Evolutionary conservation across 2,113 vertebrate genomes (phyloP).

Genomic region (Syngnathoides biaculeatus): DNA sequence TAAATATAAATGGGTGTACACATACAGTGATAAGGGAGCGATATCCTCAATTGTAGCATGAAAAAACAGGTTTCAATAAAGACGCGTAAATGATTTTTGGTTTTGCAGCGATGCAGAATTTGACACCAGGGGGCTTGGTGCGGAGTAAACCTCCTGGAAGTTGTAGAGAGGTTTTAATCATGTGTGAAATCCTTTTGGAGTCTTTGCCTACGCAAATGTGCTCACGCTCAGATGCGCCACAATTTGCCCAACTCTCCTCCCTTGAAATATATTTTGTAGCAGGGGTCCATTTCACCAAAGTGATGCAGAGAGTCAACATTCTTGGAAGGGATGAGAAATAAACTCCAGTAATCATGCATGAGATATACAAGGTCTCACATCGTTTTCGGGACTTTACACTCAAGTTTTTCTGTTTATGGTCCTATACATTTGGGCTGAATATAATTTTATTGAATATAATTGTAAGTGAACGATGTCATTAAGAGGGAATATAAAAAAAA

Average conservation of each 20-base stretch:
- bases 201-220: conserved; percentile 56
- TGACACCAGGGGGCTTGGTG: conserved; percentile 49
- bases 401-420: background rate
- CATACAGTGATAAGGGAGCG: background rate
- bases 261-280: conserved; percentile 52
- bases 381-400: background rate
- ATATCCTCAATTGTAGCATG: conserved; percentile 8
- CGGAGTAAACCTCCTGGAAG: conserved; percentile 65
- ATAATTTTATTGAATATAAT: conserved; percentile 24
- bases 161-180: conserved; percentile 70
- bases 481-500: conserved; percentile 36
- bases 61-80: conserved; percentile 31
- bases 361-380: conserved; percentile 12
- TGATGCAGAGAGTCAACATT: conserved; percentile 56
- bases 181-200: conserved; percentile 72
- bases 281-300: conserved; percentile 50
- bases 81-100: conserved; percentile 24
- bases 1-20: background rate
- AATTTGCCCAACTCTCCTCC: conserved; percentile 47
- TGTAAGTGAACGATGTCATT: conserved; percentile 49
- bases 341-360: conserved; percentile 39
- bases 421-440: conserved; percentile 34
- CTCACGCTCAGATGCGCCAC: conserved; percentile 50
- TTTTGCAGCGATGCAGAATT: conserved; percentile 24
- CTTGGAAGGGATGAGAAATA: conserved; percentile 52